Conservation (phyloP, 2,888 invertebrate genomes). For the Lutraria lutraria region DNA sequence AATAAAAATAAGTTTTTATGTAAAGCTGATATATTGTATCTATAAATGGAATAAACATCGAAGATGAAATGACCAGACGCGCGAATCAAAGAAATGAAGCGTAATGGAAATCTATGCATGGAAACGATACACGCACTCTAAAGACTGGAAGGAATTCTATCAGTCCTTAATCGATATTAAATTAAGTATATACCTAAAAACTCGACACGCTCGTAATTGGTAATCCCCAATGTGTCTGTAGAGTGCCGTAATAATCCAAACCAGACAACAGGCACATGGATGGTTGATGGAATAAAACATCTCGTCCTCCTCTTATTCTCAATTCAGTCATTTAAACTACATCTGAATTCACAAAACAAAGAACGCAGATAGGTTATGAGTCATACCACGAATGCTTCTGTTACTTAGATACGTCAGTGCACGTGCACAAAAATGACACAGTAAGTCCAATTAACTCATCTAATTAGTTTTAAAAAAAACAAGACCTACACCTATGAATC, state of each 20-base stretch:
- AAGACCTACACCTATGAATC: too few relatives aligned
- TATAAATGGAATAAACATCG: not conserved
- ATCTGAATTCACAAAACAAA: not conserved
- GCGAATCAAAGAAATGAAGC: not conserved
- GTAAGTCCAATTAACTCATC: too few relatives aligned
- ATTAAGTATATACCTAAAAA: slow-evolving; percentile 10
- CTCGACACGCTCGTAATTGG: not conserved
- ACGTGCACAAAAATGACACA: too few relatives aligned
- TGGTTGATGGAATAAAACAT: not conserved
- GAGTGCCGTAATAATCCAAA: not conserved
- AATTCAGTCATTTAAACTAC: not conserved
- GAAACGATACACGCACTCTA: slow-evolving; percentile 1
- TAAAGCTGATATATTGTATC: not conserved
- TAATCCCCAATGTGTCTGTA: not conserved
- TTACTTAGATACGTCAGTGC: too few relatives aligned
- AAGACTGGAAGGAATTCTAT: not conserved
- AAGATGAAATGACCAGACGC: not conserved
- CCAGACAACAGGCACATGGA: not conserved
- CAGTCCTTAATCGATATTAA: not conserved
- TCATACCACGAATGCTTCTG: too few relatives aligned
- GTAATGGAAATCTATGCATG: not conserved
- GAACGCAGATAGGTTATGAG: not conserved
- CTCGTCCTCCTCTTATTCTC: not conserved
- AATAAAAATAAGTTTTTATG: not conserved
- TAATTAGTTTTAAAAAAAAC: too few relatives aligned